Percentiles rank a stretch among this genome's conserved stretches.
Evolutionary conservation across 2,113 vertebrate species (phyloP).

Genomic region (Peromyscus leucopus): DNA sequence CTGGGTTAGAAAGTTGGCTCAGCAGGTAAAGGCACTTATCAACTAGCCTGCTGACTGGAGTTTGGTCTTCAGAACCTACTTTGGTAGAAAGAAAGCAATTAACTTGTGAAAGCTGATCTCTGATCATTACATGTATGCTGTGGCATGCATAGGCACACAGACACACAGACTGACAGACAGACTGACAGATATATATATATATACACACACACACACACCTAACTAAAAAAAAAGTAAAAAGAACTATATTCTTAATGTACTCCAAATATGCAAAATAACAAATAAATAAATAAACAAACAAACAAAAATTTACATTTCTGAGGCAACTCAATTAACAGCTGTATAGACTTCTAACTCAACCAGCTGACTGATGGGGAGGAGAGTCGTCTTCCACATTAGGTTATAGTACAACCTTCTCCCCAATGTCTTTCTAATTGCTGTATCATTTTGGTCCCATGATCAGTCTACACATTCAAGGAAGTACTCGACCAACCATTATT

Average conservation of each 20-base stretch:
- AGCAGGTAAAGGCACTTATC: too few species aligned
- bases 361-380: too few species aligned
- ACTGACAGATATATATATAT: background rate
- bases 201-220: too few species aligned
- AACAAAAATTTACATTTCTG: background rate
- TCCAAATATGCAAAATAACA: background rate
- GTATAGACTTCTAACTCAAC: background rate
- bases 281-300: too few species aligned
- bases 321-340: background rate
- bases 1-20: background rate
- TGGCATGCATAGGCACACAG: background rate
- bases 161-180: background rate
- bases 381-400: background rate
- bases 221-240: background rate
- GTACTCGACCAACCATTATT: conserved; percentile 57
- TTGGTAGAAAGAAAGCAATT: too few species aligned
- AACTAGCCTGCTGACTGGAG: background rate
- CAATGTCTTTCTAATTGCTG: background rate
- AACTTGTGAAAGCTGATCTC: background rate
- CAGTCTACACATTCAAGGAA: conserved; percentile 37
- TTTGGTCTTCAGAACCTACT: background rate
- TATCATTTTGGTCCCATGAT: background rate
- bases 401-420: background rate
- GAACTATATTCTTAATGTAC: background rate
- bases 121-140: background rate